Percentiles rank a stretch among this genome's conserved stretches.
These are phyloP conservation scores for Eulacestoma nigropectus DNA, from an alignment of 2,113 vertebrate species.

Conservation along the genomic window DNA sequence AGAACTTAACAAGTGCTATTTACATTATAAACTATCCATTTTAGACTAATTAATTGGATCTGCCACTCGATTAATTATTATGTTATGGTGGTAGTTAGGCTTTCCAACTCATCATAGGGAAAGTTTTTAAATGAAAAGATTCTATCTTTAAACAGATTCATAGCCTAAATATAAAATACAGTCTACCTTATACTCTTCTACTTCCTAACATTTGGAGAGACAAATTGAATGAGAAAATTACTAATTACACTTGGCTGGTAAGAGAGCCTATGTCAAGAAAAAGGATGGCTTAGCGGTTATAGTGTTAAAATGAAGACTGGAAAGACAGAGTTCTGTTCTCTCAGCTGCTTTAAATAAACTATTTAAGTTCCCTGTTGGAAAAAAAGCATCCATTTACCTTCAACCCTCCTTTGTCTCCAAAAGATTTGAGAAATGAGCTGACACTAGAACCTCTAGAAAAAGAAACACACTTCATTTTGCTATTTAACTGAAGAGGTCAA, in stretches of 20 bases:
- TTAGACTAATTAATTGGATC: not conserved
- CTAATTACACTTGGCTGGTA: not conserved
- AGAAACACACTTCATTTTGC: not conserved
- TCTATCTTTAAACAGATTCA: not conserved
- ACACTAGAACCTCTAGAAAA: not conserved
- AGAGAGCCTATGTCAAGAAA: not conserved
- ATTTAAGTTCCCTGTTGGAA: not conserved
- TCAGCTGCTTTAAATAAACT: not conserved
- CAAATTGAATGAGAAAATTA: not conserved
- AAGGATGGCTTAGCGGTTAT: not conserved
- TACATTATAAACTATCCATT: not conserved
- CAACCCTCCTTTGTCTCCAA: not conserved
- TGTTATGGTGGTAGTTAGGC: not conserved
- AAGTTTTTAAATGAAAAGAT: not conserved
- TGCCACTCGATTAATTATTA: not conserved
- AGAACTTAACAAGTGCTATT: not conserved
- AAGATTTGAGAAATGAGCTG: not conserved
- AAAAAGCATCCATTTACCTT: not conserved
- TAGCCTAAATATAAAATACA: not conserved
- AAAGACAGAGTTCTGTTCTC: not conserved
- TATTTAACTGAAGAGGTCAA: not conserved
- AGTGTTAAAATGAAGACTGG: not conserved
- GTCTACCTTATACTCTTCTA: not conserved
- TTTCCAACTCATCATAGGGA: not conserved
- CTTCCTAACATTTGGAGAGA: not conserved